Evolutionary conservation across 2,888 invertebrate genomes (phyloP), one percentile per base, ranked within the genome.

Genomic region (Eurytoma adleriae): DNA sequence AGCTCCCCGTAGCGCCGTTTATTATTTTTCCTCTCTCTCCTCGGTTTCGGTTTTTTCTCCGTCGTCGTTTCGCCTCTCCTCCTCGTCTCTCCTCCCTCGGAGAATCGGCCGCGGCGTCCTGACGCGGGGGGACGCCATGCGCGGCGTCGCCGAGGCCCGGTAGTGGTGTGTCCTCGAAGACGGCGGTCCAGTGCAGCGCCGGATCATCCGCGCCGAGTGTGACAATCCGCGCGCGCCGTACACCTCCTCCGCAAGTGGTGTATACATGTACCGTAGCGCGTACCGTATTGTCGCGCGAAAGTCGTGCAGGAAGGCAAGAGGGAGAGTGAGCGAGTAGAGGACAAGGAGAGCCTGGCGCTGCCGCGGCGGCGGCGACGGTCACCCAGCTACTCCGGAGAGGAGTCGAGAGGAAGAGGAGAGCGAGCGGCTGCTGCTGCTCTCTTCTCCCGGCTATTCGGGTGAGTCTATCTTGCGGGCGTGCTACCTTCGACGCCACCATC

Each of bases 371-470:
- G 40, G 70, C 24, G 10, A 24, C n/a, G 54, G 67, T 16, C 24
- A 54, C 18, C 66, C 18, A 20, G 67, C 27, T 18, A 1, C 54
- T 50, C 54, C 48, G 54, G 54, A 3, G 75, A 24, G 73, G 79
- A 78, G 80, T 62, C 68, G 74, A 74, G 77, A 64, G 75, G 81
- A 78, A 79, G 80, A 82, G 78, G 67, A 76, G 82, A 59, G 52
- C 76, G 62, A 70, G 62, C 52, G 61, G 76, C 62, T 20, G 54
- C 70, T 64, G 77, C 77, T 70, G 77, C 77, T 77, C 68, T 61
- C 54, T 69, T 67, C 61, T 76, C 61, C 68, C 30, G 52, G 61
- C 52, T 76, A 24, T 14, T 70, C 57, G 54, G 77, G 77, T 77
- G 70, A 77, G 77, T 77, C 70, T 77, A 14, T 50, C 24, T 56